Base-by-base conservation (phyloP, 2,888 invertebrate genomes). In the Coenonympha glycerion region DNA sequence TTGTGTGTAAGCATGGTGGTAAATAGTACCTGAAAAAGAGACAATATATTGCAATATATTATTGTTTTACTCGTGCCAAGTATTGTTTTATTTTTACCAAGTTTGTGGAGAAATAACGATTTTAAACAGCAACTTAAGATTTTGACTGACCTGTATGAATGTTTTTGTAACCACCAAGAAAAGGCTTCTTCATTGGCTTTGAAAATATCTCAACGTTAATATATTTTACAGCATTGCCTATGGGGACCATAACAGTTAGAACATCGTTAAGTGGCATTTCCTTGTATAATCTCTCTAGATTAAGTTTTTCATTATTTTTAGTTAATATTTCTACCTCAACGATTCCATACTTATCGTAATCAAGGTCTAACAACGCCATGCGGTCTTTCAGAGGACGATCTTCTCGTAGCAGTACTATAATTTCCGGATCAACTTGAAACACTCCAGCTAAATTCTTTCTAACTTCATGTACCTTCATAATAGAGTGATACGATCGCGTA, bases 1-100 rank as follows among this genome's bases (percentile, higher is more conserved):
- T 83, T 97, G 96, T 0, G 94, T 91, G 56, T 89, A 91, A 2
- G 95, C 96, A 78, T 97, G 93, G 62, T 94, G 91, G 71, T 92
- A 97, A 63, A 92, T 89, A 6, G 89, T 75, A 42, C 86, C 90
- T 89, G 63, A 52, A 67, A 73, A 19, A 41, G 50, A 22, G 47
- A 28, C 41, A 41, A 42, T n/a, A 19, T 22, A 50, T 39, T 19
- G 8, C 9, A n/a, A 22, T 6, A n/a, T n/a, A n/a, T n/a, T n/a
- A n/a, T n/a, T 33, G 13, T 16, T 16, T 8, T 33, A 13, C 3
- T 3, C 3, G 16, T 1, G 15, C 3, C 8, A 8, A 6, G 24
- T 9, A 6, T 6, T 33, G 31, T 9, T 33, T 2, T 6, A 9
- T 6, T 3, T 4, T 9, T 2, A 6, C 5, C 13, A 13, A 30